Evolutionary conservation across 1,140 invertebrate genomes (phyloP).

Genomic region (Rhagoletis pomonella): DNA sequence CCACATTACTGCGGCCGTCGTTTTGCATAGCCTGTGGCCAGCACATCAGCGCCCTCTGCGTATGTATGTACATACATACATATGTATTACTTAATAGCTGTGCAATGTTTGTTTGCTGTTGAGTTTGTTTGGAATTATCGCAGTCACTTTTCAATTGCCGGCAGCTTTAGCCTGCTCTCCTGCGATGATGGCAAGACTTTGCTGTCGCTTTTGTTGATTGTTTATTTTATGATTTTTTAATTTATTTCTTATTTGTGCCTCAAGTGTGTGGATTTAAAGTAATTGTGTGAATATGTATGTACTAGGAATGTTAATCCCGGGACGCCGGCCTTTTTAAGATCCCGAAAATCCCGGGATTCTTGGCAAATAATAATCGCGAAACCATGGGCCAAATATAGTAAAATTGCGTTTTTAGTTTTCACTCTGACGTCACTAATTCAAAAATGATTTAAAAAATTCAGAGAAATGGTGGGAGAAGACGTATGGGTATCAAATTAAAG

Average conservation of each 20-base stretch:
- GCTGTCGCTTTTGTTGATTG: background rate
- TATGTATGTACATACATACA: background rate
- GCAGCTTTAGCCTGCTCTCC: background rate
- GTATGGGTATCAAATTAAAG: no score
- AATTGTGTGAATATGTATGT: no score
- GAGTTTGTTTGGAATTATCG: slow-evolving; percentile 24
- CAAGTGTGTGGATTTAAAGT: no score
- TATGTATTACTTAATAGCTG: background rate
- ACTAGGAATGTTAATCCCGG: no score
- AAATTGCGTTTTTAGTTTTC: no score
- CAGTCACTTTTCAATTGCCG: slow-evolving; percentile 22
- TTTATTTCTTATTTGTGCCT: background rate
- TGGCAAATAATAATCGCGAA: no score
- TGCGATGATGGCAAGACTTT: background rate
- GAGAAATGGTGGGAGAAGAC: no score
- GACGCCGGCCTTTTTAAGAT: no score
- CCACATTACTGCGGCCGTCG: background rate
- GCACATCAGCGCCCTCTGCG: background rate
- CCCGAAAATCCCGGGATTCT: no score
- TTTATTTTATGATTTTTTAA: slow-evolving; percentile 31
- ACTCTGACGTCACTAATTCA: no score
- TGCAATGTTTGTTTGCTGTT: slow-evolving; percentile 36
- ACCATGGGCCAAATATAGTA: no score
- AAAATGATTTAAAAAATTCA: no score
- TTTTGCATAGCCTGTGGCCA: background rate